Percentiles rank a stretch among this genome's conserved stretches.
phyloP scores from a whole-genome alignment of 37 sponge, comb jelly and placozoan genomes.

The Axinella damicornis region DNA sequence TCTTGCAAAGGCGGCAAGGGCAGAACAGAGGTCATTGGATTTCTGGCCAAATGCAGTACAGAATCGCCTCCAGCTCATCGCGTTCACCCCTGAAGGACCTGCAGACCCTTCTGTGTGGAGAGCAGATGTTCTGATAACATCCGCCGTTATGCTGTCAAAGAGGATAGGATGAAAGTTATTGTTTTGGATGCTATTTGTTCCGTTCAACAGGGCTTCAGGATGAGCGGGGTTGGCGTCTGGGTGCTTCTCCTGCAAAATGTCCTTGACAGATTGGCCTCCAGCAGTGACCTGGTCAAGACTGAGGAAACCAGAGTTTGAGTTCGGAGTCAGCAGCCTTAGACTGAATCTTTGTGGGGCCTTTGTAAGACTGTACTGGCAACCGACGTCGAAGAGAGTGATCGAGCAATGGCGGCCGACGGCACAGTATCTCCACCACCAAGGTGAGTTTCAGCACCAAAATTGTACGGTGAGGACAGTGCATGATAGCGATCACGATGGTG shows the following conservation, averaged over 20 bases:
- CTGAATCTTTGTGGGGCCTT: too few species aligned
- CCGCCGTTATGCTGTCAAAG: constrained; percentile 41
- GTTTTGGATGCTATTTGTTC: neutral
- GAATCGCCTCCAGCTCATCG: too few species aligned
- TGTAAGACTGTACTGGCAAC: too few species aligned
- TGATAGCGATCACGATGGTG: too few species aligned
- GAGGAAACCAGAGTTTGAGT: neutral
- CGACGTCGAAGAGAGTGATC: too few species aligned
- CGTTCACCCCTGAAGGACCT: constrained; percentile 43
- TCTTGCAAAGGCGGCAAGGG: constrained; percentile 38
- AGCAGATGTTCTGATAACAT: constrained; percentile 23
- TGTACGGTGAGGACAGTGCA: too few species aligned
- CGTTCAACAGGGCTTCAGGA: constrained; percentile 8
- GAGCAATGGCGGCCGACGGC: too few species aligned
- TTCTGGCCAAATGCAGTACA: too few species aligned
- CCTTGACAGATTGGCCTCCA: constrained; percentile 6
- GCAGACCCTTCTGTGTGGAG: constrained; percentile 37
- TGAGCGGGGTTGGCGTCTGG: constrained; percentile 17
- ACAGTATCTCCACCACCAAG: too few species aligned
- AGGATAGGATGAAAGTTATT: constrained; percentile 11
- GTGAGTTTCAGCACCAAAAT: too few species aligned
- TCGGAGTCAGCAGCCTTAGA: constrained; percentile 2
- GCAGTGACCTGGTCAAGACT: constrained; percentile 7
- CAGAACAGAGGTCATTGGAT: constrained; percentile 41
- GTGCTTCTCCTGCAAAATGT: constrained; percentile 31